These are phyloP conservation scores for Pipa parva DNA, from an alignment of 2,113 vertebrate species.

Conservation along the genomic window DNA sequence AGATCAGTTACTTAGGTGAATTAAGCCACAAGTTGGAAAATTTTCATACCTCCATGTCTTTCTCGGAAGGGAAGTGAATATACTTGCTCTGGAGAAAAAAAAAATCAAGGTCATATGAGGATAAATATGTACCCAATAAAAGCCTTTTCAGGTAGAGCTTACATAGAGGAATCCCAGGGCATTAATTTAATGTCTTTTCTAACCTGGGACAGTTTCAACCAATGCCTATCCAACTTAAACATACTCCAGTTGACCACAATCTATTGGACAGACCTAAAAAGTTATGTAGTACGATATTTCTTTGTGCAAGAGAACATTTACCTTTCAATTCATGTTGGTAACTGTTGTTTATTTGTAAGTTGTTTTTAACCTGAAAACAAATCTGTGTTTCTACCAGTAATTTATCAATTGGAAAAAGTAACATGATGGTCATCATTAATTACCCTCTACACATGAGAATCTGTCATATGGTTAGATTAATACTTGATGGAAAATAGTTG, in stretches of 20 bases:
- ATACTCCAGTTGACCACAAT: slow-evolving; percentile 1
- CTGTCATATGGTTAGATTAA: background rate
- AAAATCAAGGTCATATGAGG: slow-evolving; percentile 8
- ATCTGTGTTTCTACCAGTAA: background rate
- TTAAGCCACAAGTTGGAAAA: slow-evolving; percentile 1
- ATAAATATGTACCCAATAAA: slow-evolving; percentile 8
- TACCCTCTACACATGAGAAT: background rate
- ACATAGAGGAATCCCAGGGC: background rate
- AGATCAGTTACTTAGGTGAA: background rate
- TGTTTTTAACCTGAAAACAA: background rate
- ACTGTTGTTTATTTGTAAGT: background rate
- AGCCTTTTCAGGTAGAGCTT: slow-evolving; percentile 6
- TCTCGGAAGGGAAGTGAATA: background rate
- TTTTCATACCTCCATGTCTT: background rate
- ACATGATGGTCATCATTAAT: background rate
- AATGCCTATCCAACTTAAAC: slow-evolving; percentile 4
- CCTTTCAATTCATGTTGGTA: background rate
- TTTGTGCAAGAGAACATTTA: background rate
- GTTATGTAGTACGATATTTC: background rate
- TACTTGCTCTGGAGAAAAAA: background rate
- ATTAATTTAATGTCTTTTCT: slow-evolving; percentile 1
- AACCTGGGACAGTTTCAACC: background rate
- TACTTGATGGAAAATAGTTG: slow-evolving; percentile 19
- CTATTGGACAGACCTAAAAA: background rate
- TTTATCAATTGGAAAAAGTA: no score